Conservation (phyloP, 2,797 vertebrate genomes). For the Hapalemur alaotrensis region DNA sequence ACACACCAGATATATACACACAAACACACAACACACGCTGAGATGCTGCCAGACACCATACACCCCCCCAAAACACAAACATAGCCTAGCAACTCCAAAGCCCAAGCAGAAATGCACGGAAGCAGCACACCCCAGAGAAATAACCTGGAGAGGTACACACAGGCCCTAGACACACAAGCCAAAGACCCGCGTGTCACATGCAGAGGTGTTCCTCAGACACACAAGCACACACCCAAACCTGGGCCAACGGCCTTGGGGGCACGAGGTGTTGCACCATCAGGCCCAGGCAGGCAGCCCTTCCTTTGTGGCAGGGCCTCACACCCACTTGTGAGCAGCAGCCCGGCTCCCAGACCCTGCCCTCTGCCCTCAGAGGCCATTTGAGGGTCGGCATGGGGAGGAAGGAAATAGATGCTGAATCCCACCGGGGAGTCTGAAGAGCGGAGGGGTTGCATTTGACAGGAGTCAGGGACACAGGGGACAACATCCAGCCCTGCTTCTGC, state of each 20-base stretch:
- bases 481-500: not conserved
- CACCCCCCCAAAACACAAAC: not conserved
- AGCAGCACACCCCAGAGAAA: not conserved
- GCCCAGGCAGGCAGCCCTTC: not conserved
- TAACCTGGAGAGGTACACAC: not conserved
- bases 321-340: not conserved
- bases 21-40: not conserved
- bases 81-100: not conserved
- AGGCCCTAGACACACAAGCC: not conserved
- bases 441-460: not conserved
- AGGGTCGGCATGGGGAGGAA: too few relatives aligned
- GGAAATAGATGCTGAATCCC: rapidly evolving
- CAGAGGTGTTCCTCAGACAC: not conserved
- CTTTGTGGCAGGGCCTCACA: not conserved
- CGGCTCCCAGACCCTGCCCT: not conserved
- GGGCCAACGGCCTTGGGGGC: not conserved
- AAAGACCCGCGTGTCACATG: not conserved
- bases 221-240: not conserved
- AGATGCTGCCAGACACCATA: not conserved
- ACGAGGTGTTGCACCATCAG: not conserved
- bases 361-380: not conserved
- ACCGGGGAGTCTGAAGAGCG: not conserved
- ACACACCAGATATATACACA: not conserved
- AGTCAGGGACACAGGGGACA: not conserved
- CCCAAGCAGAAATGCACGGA: not conserved